phyloP scores from a whole-genome alignment of 2,888 invertebrate species.

The Philopedon plagiatum region DNA sequence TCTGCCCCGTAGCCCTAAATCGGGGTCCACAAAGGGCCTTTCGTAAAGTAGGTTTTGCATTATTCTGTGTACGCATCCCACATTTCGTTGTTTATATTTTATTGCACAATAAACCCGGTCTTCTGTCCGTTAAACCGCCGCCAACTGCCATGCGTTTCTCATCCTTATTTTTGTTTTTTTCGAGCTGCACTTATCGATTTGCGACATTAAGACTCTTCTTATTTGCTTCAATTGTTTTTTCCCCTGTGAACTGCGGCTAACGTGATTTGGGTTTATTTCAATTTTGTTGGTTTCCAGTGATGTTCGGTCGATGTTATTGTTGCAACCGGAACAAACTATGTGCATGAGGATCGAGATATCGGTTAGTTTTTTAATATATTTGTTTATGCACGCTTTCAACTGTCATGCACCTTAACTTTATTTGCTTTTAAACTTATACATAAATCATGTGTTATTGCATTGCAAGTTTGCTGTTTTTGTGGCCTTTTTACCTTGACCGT shows the following conservation, averaged over 20 bases:
- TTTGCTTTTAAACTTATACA: background rate
- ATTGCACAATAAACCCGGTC: constrained; percentile 9
- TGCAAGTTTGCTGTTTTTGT: constrained; percentile 1
- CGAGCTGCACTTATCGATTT: constrained; percentile 49
- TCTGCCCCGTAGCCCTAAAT: constrained; percentile 65
- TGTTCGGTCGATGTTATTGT: constrained; percentile 45
- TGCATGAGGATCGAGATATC: constrained; percentile 60
- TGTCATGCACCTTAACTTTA: background rate
- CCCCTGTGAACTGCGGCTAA: constrained; percentile 11
- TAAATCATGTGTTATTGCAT: constrained; percentile 1
- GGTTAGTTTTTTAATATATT: constrained; percentile 57
- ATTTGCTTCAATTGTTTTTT: constrained; percentile 41
- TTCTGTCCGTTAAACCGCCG: background rate
- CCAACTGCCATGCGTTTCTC: constrained; percentile 8
- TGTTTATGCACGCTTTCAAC: background rate
- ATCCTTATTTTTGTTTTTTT: constrained; percentile 27
- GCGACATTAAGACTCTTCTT: constrained; percentile 46
- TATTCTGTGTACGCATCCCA: constrained; percentile 21
- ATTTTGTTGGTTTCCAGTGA: constrained; percentile 42
- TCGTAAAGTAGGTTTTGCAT: constrained; percentile 59
- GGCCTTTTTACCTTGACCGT: constrained; percentile 3
- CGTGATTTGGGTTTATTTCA: constrained; percentile 29
- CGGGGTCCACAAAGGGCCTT: constrained; percentile 58
- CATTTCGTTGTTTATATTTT: constrained; percentile 26
- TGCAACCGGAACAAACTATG: constrained; percentile 62